Evolutionary conservation across 2,797 vertebrate genomes (phyloP), one percentile per base, ranked within the genome.

Genomic region (Peromyscus nudipes): DNA sequence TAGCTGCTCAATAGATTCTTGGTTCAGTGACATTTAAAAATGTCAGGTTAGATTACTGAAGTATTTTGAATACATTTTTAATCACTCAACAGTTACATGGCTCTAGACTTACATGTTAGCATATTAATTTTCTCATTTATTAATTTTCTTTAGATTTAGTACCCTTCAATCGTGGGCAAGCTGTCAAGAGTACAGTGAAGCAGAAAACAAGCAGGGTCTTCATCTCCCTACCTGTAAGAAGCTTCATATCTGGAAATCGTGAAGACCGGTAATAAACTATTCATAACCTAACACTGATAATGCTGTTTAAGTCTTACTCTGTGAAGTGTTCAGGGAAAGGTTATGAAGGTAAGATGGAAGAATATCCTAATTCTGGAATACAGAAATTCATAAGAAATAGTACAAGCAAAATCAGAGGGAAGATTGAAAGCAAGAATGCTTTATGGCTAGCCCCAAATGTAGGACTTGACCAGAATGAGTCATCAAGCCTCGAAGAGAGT

Each of bases 1-100:
- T 57, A 64, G 8, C 37, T 25, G 75, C 55, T 93, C 55, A 14
- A 12, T 64, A 77, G 14, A 31, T 52, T 91, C 29, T 77, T 16
- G 40, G n/a, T 52, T 93, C 29, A 60, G 75, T 64, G 76, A 91
- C 34, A 91, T 85, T 77, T 92, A 67, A n/a, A 93, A 89, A 91
- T 91, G 62, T 89, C 87, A 82, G 14, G 29, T 77, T 77, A 89
- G 31, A 73, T 67, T 94, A 34, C 34, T 88, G 34, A 92, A 92
- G 12, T 83, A 49, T 92, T 95, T 96, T 87, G n/a, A 86, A 43
- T 23, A 79, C 12, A 69, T 73, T 91, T 79, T 34, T 80, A 92
- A 83, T 49, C 65, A 85, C 52, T 21, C 46, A 86, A 34, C 27
- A 60, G 31, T 89, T 94, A 7, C 34, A 67, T 23, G 31, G 7